These are phyloP conservation scores for Mionectes olivaceus DNA, from an alignment of 2,797 vertebrate genomes.

Conservation along the genomic window DNA sequence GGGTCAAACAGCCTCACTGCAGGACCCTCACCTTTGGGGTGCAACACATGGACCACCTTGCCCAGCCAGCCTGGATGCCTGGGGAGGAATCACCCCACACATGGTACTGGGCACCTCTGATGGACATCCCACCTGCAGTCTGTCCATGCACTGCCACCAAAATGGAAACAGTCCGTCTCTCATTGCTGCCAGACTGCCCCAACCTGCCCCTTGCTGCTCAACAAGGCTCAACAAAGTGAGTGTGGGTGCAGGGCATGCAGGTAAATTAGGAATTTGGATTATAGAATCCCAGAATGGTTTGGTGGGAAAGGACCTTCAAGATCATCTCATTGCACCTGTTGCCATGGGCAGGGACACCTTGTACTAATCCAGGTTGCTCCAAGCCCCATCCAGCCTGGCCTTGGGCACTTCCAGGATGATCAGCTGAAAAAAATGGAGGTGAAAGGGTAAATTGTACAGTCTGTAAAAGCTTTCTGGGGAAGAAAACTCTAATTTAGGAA, in stretches of 20 bases:
- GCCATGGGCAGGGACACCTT: no score
- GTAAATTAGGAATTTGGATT: background rate
- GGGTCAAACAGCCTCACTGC: background rate
- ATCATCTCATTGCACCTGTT: background rate
- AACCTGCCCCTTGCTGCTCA: background rate
- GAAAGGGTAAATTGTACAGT: background rate
- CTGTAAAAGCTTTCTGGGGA: background rate
- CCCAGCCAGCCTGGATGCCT: background rate
- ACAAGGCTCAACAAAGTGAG: accelerated
- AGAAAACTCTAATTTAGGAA: background rate
- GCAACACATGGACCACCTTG: background rate
- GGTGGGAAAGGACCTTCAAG: background rate
- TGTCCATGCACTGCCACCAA: accelerated
- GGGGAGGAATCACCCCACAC: accelerated
- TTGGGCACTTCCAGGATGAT: background rate
- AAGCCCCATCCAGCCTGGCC: accelerated
- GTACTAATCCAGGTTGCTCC: background rate
- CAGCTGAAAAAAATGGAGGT: background rate
- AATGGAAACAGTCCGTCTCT: no score
- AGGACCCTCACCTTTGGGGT: background rate
- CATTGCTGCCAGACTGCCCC: background rate
- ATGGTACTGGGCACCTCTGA: background rate
- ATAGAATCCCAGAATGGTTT: background rate
- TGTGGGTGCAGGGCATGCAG: accelerated
- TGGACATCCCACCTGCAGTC: background rate